phyloP scores from a whole-genome alignment of 92 coral and sea anemone genomes.

The Anthopleura xanthogrammica region DNA sequence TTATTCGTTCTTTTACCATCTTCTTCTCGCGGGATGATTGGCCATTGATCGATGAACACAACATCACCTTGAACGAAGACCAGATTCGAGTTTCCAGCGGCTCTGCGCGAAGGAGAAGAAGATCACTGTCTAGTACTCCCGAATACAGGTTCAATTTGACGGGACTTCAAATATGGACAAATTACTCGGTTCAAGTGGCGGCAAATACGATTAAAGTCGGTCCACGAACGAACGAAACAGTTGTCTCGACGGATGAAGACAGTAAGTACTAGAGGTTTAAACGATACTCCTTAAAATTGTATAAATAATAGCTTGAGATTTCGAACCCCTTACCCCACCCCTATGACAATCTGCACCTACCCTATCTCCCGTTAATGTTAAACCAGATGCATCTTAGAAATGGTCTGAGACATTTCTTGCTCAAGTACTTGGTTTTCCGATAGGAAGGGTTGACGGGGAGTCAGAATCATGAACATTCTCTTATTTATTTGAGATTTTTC shows the following conservation, averaged over 20 bases:
- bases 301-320: no score
- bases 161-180: constrained; percentile 58
- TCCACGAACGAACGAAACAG: constrained; percentile 23
- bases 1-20: constrained; percentile 43
- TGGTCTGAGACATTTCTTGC: no score
- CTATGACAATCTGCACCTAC: no score
- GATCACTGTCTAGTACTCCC: background rate
- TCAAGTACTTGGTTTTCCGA: no score
- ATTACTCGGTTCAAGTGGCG: constrained; percentile 50
- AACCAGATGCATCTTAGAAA: no score
- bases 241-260: constrained; percentile 59
- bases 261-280: constrained; percentile 31
- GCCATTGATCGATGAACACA: constrained; percentile 7
- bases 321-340: no score
- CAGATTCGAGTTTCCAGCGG: background rate
- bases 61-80: constrained; percentile 18
- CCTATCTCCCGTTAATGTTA: no score
- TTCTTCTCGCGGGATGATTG: constrained; percentile 41
- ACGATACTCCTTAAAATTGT: no score
- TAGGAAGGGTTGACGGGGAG: no score
- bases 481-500: no score
- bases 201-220: constrained; percentile 56
- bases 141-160: constrained; percentile 36
- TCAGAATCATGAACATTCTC: no score
- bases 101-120: background rate